phyloP scores from a whole-genome alignment of 2,113 vertebrate genomes.

The Strix uralensis region DNA sequence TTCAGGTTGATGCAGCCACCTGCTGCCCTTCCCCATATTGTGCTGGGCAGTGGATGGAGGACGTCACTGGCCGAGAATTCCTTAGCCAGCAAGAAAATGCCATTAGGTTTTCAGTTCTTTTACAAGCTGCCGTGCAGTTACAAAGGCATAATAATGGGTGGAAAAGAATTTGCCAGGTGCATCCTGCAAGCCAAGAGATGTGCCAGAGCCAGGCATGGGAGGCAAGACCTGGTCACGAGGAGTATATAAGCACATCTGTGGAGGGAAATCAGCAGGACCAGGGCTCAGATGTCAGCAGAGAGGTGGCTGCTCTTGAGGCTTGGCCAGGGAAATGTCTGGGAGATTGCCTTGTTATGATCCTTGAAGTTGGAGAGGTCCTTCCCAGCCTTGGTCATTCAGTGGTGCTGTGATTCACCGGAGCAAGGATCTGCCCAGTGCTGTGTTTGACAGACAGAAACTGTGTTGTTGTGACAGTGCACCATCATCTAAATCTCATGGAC shows the following conservation, averaged over 20 bases:
- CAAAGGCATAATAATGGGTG: not conserved
- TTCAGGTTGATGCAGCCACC: not conserved
- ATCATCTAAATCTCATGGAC: accelerated
- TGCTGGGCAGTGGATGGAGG: not conserved
- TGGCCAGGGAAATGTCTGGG: not conserved
- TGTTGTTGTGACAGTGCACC: not conserved
- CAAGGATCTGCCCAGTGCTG: not conserved
- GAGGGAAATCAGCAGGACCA: not conserved
- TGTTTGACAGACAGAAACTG: not conserved
- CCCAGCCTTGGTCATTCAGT: not conserved
- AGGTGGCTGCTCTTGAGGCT: not conserved
- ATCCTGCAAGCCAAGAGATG: not conserved
- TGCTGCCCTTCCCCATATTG: conserved; percentile 6
- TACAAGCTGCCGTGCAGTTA: not conserved
- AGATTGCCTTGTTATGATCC: not conserved
- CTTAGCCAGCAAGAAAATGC: not conserved
- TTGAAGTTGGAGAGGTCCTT: not conserved
- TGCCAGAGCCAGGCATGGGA: not conserved
- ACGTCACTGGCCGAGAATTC: not conserved
- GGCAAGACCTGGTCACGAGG: not conserved
- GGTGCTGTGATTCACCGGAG: not conserved
- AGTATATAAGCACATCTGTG: not conserved
- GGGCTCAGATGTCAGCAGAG: not conserved
- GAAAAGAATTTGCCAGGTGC: not conserved
- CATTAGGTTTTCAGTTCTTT: not conserved